Conservation (phyloP, 2,888 invertebrate species). For the Ptychoptera contaminata region DNA sequence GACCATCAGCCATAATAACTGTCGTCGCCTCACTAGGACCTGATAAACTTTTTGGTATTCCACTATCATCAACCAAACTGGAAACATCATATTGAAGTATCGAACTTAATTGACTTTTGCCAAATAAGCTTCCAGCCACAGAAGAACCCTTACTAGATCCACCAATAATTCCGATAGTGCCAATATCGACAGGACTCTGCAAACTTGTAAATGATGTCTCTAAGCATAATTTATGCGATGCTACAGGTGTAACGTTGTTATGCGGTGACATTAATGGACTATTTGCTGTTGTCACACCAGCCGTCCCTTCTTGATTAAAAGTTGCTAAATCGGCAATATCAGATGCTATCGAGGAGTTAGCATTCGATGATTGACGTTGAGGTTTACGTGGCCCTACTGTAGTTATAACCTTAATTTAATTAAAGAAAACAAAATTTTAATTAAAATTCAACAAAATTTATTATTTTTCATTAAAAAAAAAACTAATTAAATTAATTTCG, state of each 20-base stretch:
- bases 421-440: background rate
- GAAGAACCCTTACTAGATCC: conserved; percentile 26
- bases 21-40: conserved; percentile 25
- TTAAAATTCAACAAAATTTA: no score
- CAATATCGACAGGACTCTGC: conserved; percentile 34
- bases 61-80: conserved; percentile 27
- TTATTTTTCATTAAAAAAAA: no score
- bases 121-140: conserved; percentile 26
- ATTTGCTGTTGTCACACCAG: conserved; percentile 18
- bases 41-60: conserved; percentile 23
- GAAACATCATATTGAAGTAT: conserved; percentile 30
- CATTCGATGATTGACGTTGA: conserved; percentile 37
- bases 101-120: conserved; percentile 29
- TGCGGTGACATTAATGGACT: conserved; percentile 22
- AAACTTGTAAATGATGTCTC: conserved; percentile 64
- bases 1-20: conserved; percentile 16
- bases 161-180: conserved; percentile 8
- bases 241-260: conserved; percentile 32
- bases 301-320: conserved; percentile 10
- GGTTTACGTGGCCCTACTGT: conserved; percentile 67
- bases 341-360: conserved; percentile 28
- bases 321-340: conserved; percentile 19
- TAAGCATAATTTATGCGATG: conserved; percentile 43
- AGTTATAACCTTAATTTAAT: conserved; percentile 48
- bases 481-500: no score